Percentiles rank a stretch among this genome's conserved stretches.
Evolutionary conservation across 2,113 vertebrate species (phyloP).

Genomic region (Tachysurus vachellii): DNA sequence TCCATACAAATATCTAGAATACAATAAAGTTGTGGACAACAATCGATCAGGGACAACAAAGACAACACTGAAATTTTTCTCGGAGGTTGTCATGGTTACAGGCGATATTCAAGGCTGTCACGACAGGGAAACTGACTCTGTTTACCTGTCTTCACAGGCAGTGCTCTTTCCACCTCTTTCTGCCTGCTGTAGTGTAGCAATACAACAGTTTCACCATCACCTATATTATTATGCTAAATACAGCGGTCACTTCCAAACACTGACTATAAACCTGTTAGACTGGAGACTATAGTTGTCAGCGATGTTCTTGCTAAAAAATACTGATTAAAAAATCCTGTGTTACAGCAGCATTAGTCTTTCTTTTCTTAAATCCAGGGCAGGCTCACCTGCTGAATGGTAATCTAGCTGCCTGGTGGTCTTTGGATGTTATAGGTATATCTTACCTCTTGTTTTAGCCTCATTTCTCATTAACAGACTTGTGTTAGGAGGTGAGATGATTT

Average conservation of each 20-base stretch:
- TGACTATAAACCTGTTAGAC: not conserved
- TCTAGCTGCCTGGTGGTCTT: not conserved
- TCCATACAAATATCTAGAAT: not conserved
- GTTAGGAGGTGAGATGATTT: not conserved
- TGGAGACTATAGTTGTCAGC: not conserved
- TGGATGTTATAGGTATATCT: not conserved
- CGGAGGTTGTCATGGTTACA: conserved; percentile 29
- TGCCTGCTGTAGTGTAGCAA: not conserved
- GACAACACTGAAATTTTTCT: conserved; percentile 27
- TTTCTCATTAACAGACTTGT: not conserved
- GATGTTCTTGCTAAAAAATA: not conserved
- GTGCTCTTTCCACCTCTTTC: conserved; percentile 14
- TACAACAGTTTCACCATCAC: not conserved
- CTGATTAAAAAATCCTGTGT: not conserved
- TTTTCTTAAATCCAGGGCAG: not conserved
- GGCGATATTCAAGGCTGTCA: conserved; percentile 30
- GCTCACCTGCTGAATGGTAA: not conserved
- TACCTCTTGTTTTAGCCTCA: not conserved
- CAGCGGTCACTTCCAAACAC: too few relatives aligned
- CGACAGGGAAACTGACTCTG: conserved; percentile 28
- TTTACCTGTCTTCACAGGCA: conserved; percentile 27
- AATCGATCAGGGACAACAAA: conserved; percentile 30
- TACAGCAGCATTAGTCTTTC: not conserved
- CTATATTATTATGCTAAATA: not conserved
- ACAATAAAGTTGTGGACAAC: conserved; percentile 6